Evolutionary conservation across 2,888 invertebrate genomes (phyloP).

Genomic region (Philhelius pedissequus): DNA sequence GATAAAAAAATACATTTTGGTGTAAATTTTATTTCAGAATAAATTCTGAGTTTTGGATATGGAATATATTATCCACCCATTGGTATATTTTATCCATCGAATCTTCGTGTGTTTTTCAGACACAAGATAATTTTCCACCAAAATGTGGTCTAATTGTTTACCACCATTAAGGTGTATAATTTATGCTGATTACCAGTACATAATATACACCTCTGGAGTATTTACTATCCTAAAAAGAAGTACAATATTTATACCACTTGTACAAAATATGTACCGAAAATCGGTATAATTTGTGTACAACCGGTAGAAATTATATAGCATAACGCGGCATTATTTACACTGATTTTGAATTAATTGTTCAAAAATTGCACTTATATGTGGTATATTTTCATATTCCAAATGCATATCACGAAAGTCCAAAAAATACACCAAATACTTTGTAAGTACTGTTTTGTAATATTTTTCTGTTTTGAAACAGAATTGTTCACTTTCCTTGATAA

Average conservation of each 20-base stretch:
- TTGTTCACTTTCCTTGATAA: too few relatives aligned
- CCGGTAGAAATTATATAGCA: not conserved
- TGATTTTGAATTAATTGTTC: not conserved
- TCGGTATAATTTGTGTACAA: not conserved
- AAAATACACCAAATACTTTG: not conserved
- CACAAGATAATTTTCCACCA: not conserved
- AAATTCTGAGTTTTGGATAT: too few relatives aligned
- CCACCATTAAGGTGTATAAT: not conserved
- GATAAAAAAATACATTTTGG: too few relatives aligned
- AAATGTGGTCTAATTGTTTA: not conserved
- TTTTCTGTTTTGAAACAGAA: too few relatives aligned
- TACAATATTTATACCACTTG: not conserved
- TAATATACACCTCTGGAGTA: not conserved
- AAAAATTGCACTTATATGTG: not conserved
- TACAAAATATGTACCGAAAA: not conserved
- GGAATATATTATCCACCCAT: too few relatives aligned
- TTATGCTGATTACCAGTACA: too few relatives aligned
- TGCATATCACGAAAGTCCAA: not conserved
- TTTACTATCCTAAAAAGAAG: not conserved
- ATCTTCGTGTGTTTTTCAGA: not conserved
- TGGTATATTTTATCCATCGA: not conserved
- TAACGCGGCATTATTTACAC: not conserved
- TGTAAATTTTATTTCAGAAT: too few relatives aligned
- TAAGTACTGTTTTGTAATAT: too few relatives aligned
- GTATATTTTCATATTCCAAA: not conserved